Evolutionary conservation across 35 echinoderm and acorn worm species (phyloP), one percentile per base, ranked within the genome.

Genomic region (Apostichopus japonicus): DNA sequence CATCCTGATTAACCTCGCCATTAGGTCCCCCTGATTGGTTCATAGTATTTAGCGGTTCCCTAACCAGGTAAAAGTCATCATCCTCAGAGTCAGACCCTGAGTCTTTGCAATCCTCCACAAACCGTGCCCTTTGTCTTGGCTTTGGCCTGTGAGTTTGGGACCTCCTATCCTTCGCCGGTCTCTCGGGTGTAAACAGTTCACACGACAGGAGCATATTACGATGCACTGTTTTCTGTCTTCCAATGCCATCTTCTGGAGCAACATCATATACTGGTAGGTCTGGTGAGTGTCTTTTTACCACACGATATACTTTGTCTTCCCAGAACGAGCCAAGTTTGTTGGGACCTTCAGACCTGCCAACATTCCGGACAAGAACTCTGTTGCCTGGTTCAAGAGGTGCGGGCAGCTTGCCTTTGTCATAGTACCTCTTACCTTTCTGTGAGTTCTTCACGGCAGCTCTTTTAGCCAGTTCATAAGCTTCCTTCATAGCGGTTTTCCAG

Each of bases 151-250:
- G 24, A 24, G 7, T 53, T 9, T 80, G 78, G 25, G 9, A 5
- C 13, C 4, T 16, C 22, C 23, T 25, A 8, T n/a, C 1, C 5
- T 33, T 13, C 77, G 13, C 13, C 25, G 10, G 11, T 80, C 11
- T 54, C 6, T 80, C 17, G 25, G 83, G 83, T 24, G 53, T 59
- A 16, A 87, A 87, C 21, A 58, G 11, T 13, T 87, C 83, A 61
- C 93, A 94, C 5, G 93, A 73, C 9, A 94, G 82, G 24, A 94
- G 77, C 89, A 92, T 75, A 71, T 94, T 94, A 6, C 93, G 57
- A 92, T 92, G 93, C 2, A 94, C 77, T 10, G 61, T 79, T 16
- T 24, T 56, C 8, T 8, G 44, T 62, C 56, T 80, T 19, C 86
- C 90, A 21, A 25, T 76, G 55, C 86, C 86, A 72, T 86, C 65